Evolutionary conservation across 2,113 vertebrate genomes (phyloP).

Genomic region (Pelmatolapia mariae): DNA sequence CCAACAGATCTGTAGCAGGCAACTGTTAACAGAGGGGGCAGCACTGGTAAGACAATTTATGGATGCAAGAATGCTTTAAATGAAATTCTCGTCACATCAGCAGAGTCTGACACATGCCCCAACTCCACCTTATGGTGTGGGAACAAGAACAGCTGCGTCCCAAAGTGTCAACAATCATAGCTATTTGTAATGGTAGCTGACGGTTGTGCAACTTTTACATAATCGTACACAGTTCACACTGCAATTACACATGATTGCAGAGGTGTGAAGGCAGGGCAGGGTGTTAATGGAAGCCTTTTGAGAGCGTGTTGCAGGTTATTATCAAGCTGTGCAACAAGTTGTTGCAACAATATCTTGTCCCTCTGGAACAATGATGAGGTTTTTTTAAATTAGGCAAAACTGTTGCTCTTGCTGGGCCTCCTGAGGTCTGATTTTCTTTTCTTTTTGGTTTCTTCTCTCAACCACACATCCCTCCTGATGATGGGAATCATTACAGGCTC

Average conservation of each 20-base stretch:
- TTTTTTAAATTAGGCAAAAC: neutral
- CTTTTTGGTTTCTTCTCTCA: neutral
- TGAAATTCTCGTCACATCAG: neutral
- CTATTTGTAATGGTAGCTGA: neutral
- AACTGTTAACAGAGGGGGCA: neutral
- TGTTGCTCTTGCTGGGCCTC: neutral
- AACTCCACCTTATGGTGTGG: neutral
- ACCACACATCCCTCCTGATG: neutral
- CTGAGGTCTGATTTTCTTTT: neutral
- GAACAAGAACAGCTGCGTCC: neutral
- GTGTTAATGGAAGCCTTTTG: neutral
- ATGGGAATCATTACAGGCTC: neutral
- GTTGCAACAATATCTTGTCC: neutral
- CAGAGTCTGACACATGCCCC: neutral
- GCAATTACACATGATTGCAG: neutral
- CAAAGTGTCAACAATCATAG: neutral
- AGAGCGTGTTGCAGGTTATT: neutral
- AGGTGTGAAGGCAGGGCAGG: neutral
- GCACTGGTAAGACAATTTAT: neutral
- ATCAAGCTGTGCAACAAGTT: neutral
- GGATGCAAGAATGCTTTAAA: neutral
- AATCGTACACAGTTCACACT: neutral
- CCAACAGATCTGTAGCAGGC: neutral
- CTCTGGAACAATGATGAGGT: neutral
- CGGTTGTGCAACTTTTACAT: neutral